Conservation (phyloP, 2,888 invertebrate genomes). For the Rhagonycha fulva region DNA sequence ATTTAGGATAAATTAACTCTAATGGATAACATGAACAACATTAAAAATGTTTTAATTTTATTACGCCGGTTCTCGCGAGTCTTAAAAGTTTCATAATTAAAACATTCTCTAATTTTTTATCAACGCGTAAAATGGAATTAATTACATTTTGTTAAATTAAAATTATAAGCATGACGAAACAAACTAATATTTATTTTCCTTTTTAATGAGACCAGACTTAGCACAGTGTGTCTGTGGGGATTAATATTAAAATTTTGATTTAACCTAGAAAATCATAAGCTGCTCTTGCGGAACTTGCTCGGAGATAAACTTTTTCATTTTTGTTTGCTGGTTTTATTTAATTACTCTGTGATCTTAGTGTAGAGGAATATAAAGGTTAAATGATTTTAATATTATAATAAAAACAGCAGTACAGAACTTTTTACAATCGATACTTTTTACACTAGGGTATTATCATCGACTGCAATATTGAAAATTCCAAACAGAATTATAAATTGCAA, state of each 20-base stretch:
- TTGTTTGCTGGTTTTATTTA: too few relatives aligned
- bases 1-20: neutral
- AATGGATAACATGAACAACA: neutral
- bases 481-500: too few relatives aligned
- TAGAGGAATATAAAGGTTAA: too few relatives aligned
- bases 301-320: too few relatives aligned
- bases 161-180: neutral
- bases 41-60: neutral
- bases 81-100: neutral
- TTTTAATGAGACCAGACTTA: neutral
- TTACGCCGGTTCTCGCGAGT: too few relatives aligned
- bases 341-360: too few relatives aligned
- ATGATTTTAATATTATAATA: too few relatives aligned
- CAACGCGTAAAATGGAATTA: neutral
- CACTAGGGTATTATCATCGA: too few relatives aligned
- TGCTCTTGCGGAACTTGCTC: neutral
- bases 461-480: too few relatives aligned
- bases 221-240: neutral
- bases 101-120: neutral
- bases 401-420: too few relatives aligned
- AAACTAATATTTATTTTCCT: neutral
- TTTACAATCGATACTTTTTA: too few relatives aligned
- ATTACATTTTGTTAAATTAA: neutral
- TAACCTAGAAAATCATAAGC: neutral
- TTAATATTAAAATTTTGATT: neutral